phyloP scores from a whole-genome alignment of 2,113 vertebrate genomes.

The Rallus limicola region DNA sequence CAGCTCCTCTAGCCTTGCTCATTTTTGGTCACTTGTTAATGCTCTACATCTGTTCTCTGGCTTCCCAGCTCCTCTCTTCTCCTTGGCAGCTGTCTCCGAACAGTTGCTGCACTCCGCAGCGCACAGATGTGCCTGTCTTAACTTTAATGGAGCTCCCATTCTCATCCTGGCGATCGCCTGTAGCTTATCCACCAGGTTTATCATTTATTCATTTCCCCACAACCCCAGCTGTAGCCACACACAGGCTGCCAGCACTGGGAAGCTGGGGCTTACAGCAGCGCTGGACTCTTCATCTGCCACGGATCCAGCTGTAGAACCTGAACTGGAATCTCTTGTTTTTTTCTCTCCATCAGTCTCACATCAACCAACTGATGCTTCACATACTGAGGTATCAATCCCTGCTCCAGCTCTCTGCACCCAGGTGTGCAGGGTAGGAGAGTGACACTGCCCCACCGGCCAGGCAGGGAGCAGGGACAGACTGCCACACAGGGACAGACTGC shows the following conservation, averaged over 20 bases:
- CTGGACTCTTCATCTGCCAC: background rate
- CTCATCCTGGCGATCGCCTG: background rate
- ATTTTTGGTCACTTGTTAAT: background rate
- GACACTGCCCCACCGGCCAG: rapidly evolving
- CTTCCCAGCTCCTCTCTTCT: background rate
- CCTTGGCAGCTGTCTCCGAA: background rate
- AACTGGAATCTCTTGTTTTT: background rate
- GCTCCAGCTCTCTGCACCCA: background rate
- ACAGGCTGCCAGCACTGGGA: background rate
- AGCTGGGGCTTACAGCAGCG: background rate
- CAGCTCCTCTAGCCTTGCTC: background rate
- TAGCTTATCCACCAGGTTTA: background rate
- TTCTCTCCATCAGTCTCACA: background rate
- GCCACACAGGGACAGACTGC: background rate
- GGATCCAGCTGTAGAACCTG: background rate
- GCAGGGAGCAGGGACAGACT: background rate
- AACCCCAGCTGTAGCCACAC: background rate
- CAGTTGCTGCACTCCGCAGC: background rate
- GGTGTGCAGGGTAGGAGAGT: background rate
- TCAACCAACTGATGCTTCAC: background rate
- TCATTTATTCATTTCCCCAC: slow-evolving; percentile 2
- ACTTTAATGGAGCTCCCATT: background rate
- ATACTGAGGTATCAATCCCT: rapidly evolving
- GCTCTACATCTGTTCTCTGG: background rate
- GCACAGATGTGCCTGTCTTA: background rate